Evolutionary conservation across 2,888 invertebrate genomes (phyloP).

Genomic region (Diadegma fenestrale): DNA sequence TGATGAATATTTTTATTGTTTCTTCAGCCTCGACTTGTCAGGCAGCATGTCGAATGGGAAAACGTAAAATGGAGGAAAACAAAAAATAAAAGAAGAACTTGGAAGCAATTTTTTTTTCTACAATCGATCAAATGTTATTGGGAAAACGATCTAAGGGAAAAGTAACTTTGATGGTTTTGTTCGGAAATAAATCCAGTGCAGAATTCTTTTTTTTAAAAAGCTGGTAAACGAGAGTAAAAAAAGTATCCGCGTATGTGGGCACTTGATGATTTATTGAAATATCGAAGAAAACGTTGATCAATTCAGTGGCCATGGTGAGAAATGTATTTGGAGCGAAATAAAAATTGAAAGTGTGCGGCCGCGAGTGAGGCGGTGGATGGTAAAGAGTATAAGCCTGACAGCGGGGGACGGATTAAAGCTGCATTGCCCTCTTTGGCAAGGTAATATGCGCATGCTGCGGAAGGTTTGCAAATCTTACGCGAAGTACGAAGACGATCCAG

Average conservation of each 20-base stretch:
- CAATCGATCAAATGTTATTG: not conserved
- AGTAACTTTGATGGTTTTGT: not conserved
- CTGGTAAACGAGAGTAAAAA: not conserved
- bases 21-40: not conserved
- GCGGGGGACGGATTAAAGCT: constrained; percentile 6
- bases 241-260: not conserved
- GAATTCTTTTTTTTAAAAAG: too few species aligned
- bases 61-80: not conserved
- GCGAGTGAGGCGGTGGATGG: not conserved
- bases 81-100: not conserved
- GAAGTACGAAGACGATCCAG: constrained; percentile 77
- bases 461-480: constrained; percentile 34
- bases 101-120: not conserved
- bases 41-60: too few species aligned
- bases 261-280: not conserved
- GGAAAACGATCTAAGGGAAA: not conserved
- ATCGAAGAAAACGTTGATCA: not conserved
- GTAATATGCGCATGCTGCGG: constrained; percentile 19
- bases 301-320: not conserved
- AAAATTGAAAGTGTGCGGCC: not conserved
- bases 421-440: not conserved
- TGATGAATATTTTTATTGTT: not conserved
- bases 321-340: not conserved
- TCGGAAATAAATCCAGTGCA: not conserved
- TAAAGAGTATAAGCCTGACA: not conserved